Conservation (phyloP, 1,140 invertebrate genomes). For the Trichonephila clavata region DNA sequence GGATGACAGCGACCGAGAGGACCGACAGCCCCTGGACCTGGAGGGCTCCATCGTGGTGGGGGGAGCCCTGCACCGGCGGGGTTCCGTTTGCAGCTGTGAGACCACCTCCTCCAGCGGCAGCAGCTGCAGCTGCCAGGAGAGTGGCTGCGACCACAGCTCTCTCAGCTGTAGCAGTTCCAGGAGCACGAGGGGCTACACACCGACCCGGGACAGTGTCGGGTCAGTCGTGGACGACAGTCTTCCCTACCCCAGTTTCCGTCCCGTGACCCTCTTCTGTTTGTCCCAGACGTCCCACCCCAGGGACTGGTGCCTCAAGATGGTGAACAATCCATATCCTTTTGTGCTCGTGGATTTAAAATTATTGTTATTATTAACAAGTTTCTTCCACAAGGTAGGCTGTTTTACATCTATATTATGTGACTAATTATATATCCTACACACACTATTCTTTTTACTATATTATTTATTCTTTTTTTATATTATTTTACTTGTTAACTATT, state of each 20-base stretch:
- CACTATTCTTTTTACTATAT: too few species aligned
- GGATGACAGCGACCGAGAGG: not conserved
- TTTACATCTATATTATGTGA: too few species aligned
- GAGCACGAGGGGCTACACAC: conserved; percentile 65
- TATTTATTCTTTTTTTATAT: too few species aligned
- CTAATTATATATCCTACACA: too few species aligned
- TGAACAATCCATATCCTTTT: conserved; percentile 99
- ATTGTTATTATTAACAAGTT: too few species aligned
- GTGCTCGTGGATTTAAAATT: too few species aligned
- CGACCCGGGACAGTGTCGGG: conserved; percentile 27
- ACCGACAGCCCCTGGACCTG: conserved; percentile 38
- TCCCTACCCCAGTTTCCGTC: conserved; percentile 92
- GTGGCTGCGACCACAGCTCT: not conserved
- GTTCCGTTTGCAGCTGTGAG: conserved; percentile 46
- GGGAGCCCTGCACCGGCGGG: not conserved
- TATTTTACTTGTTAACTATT: too few species aligned
- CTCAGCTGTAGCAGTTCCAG: conserved; percentile 29
- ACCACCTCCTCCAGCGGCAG: conserved; percentile 36
- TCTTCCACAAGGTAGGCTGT: too few species aligned
- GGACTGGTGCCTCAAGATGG: conserved; percentile 95
- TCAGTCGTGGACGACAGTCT: conserved; percentile 15
- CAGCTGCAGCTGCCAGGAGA: conserved; percentile 12
- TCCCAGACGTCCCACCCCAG: conserved; percentile 92
- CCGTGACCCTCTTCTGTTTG: conserved; percentile 88
- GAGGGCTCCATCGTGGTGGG: conserved; percentile 74